A percentile compares a stretch with the other conserved stretches of the same genome.
Evolutionary conservation across 2,113 vertebrate genomes (phyloP).

Genomic region (Coreoperca whiteheadi): DNA sequence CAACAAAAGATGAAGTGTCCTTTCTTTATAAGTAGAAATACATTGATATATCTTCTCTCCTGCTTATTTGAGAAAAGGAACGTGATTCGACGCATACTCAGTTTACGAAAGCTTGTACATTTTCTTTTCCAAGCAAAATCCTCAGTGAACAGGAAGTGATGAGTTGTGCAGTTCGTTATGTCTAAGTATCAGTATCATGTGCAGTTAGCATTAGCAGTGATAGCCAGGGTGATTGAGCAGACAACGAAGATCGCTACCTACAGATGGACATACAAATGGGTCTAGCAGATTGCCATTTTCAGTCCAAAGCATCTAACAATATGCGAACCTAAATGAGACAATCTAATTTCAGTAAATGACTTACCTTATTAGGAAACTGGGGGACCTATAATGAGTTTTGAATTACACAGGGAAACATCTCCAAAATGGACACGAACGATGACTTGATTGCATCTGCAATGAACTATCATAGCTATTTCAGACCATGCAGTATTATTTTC

Average conservation of each 20-base stretch:
- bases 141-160: not conserved
- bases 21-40: not conserved
- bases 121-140: slow-evolving; percentile 1
- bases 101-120: not conserved
- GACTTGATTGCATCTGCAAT: not conserved
- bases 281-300: slow-evolving; percentile 51
- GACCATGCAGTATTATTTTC: not conserved
- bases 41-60: not conserved
- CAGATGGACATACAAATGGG: slow-evolving; percentile 55
- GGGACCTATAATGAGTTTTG: not conserved
- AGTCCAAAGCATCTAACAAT: slow-evolving; percentile 39
- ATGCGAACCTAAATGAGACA: slow-evolving; percentile 41
- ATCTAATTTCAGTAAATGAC: slow-evolving; percentile 35
- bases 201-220: slow-evolving; percentile 33
- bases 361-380: slow-evolving; percentile 17
- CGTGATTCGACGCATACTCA: not conserved
- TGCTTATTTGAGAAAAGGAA: not conserved
- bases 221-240: slow-evolving; percentile 30
- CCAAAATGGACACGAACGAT: not conserved
- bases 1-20: not conserved
- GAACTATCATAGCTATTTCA: not conserved
- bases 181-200: not conserved
- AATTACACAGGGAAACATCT: slow-evolving; percentile 3
- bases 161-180: not conserved
- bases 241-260: slow-evolving; percentile 33